phyloP scores from a whole-genome alignment of 2,113 vertebrate species.

The Xenus cinereus region DNA sequence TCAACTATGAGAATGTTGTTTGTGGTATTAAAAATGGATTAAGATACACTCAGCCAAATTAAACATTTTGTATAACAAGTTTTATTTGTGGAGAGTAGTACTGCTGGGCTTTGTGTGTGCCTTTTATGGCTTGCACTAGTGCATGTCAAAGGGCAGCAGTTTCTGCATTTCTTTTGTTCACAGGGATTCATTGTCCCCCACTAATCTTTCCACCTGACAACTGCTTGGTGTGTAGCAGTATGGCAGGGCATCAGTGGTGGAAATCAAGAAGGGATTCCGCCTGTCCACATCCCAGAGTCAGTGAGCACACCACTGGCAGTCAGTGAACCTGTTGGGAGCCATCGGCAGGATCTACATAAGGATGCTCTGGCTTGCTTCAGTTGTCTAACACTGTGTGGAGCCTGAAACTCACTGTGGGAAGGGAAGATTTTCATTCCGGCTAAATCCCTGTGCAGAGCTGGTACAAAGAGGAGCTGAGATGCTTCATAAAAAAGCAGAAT shows the following conservation, averaged over 20 bases:
- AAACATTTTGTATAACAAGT: not conserved
- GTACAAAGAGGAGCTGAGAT: not conserved
- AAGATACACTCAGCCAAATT: conserved; percentile 16
- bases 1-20: conserved; percentile 18
- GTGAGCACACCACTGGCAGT: accelerated
- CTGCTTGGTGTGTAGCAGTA: not conserved
- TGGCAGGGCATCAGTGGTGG: not conserved
- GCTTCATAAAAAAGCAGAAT: not conserved
- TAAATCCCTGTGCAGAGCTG: not conserved
- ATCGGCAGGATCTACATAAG: accelerated
- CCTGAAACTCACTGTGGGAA: not conserved
- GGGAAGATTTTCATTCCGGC: not conserved
- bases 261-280: not conserved
- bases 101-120: accelerated
- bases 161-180: not conserved
- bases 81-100: not conserved
- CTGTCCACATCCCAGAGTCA: not conserved
- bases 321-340: not conserved
- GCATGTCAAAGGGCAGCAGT: not conserved
- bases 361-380: not conserved
- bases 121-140: not conserved
- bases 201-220: not conserved
- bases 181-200: not conserved
- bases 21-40: conserved; percentile 50
- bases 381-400: not conserved